Base-by-base conservation (phyloP, 2,888 invertebrate species). In the Phengaris arion region DNA sequence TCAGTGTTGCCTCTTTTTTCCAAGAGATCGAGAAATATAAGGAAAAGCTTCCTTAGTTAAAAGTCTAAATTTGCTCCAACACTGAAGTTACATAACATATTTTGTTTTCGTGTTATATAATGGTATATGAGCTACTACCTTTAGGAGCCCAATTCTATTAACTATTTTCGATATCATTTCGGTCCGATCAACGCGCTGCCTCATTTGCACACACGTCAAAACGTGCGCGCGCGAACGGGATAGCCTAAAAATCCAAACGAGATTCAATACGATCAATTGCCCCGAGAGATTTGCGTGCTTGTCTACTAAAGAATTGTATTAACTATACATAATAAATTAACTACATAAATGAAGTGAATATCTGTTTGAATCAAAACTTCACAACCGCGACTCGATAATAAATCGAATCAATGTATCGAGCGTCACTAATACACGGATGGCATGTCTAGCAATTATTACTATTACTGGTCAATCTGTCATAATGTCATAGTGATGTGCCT, bases 391-490 rank as follows among this genome's bases (percentile, higher is more conserved):
- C 79, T 83, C 85, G 86, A 86, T 88, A 85, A 87, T 87, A 84
- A 87, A 88, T 89, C 86, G 86, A 88, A 88, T 88, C 86, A 84
- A 86, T 84, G 82, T 85, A 83, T 85, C 84, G 88, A 88, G 82
- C 86, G 85, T 85, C 85, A 87, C 83, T 92, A 92, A 91, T 92
- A 92, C 89, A 89, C 88, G 90, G 87, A 91, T 92, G 85, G 91
- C 92, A 91, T 92, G 92, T 83, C 84, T 81, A 78, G 79, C 80
- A 84, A 88, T 89, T 90, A 91, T 91, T 91, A 91, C 86, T 88
- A 86, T 86, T 85, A 84, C 85, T 88, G 85, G 86, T 90, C 52
- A 92, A 91, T 91, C 90, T 90, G 90, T 91, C 89, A 91, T 91
- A 92, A 91, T 91, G 91, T 91, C 90, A 91, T 86, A 85, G 85